Evolutionary conservation across 2,888 invertebrate genomes (phyloP).

Genomic region (Incurvaria masculella): DNA sequence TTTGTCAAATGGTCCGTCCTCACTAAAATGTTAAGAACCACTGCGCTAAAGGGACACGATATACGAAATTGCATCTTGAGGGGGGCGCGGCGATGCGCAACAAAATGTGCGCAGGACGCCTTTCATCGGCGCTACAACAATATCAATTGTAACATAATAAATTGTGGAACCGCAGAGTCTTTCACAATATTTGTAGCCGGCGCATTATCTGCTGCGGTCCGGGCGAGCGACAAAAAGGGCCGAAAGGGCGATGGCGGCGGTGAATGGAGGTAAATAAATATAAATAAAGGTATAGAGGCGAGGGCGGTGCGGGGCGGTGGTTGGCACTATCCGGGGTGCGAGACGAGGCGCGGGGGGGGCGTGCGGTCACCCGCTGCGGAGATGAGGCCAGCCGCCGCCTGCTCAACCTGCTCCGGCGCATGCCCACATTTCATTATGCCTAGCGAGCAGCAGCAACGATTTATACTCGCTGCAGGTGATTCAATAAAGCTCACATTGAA

Average conservation of each 20-base stretch:
- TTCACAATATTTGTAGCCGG: conserved; percentile 56
- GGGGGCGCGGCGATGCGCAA: neutral
- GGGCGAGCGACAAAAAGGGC: conserved; percentile 46
- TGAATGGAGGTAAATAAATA: conserved; percentile 59
- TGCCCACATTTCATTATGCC: no score
- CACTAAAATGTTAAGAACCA: no score
- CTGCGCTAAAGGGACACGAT: no score
- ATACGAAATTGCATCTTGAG: no score
- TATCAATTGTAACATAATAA: conserved; percentile 32
- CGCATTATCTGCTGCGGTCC: conserved; percentile 26
- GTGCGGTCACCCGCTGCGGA: conserved; percentile 2
- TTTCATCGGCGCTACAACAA: neutral
- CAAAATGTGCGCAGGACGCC: neutral
- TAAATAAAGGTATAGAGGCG: conserved; percentile 47
- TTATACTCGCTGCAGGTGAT: no score
- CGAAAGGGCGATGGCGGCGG: conserved; percentile 50
- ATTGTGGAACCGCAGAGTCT: conserved; percentile 52
- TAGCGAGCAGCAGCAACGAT: no score
- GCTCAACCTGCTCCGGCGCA: no score
- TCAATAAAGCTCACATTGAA: no score
- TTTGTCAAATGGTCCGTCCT: no score
- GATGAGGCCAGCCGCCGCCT: no score
- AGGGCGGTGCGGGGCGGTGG: conserved; percentile 18
- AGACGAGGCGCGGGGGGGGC: conserved; percentile 34
- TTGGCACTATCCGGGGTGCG: conserved; percentile 4